Base-by-base conservation (phyloP, 1,140 invertebrate genomes). In the Drosophila miranda region DNA sequence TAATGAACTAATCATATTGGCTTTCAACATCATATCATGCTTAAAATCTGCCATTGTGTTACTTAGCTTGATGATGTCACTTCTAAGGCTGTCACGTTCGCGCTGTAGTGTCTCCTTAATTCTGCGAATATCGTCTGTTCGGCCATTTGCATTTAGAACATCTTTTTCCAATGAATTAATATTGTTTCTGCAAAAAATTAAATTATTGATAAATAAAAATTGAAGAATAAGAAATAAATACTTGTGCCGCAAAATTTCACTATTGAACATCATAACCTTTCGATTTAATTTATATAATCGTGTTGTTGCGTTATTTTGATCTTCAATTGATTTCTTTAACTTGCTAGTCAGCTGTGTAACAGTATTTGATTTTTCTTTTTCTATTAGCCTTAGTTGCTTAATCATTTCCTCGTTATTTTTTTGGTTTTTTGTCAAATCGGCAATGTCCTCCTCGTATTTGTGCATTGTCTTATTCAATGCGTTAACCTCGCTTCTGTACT, bases 161-260 rank as follows among this genome's bases (percentile, higher is more conserved):
- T 84, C 78, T 23, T 88, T 86, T 55, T 88, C 78, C 38, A 86
- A 51, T 2, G 75, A 77, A 64, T 76, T 77, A 26, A 74, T 75
- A 30, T 70, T 74, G 23, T 77, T 77, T 64, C 70, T 77, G 55
- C 34, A 16, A 44, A 38, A 44, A 16, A 4, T 14, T 14, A 16
- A 11, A 21, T 30, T 26, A 13, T 34, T 1, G 23, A 26, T 8
- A 38, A 21, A 11, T 16, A 26, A 43, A 23, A 23, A 23, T 23
- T 23, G 23, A 23, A 23, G 23, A 23, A 0, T 23, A 23, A 2
- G 0, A 19, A 54, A n/a, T 46, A 23, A 23, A 23, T 75, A 75
- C 72, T 75, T 75, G 8, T 50, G 67, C 13, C 68, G 69, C 38
- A 71, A 55, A 28, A 75, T 75, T 46, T 75, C 72, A 7, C 59